Evolutionary conservation across 2,888 invertebrate species (phyloP).

Genomic region (Zootermopsis nevadensis): DNA sequence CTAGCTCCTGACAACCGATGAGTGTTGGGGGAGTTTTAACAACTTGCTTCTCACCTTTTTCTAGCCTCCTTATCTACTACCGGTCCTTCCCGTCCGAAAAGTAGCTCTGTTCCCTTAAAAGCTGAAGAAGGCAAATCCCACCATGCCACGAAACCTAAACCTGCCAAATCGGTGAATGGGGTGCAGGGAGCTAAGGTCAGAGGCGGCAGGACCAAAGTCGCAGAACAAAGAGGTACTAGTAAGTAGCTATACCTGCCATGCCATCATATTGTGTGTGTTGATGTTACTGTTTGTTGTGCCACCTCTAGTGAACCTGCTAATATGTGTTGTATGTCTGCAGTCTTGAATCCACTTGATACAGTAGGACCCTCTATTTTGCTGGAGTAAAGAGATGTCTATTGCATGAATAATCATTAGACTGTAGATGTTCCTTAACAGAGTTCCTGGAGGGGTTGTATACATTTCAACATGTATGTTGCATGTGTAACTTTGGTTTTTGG

Average conservation of each 20-base stretch:
- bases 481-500: too few relatives aligned
- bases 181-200: conserved; percentile 53
- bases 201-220: conserved; percentile 53
- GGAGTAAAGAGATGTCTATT: neutral
- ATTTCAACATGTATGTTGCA: too few relatives aligned
- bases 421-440: too few relatives aligned
- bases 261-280: neutral
- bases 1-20: neutral
- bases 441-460: too few relatives aligned
- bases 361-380: neutral
- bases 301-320: neutral
- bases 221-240: conserved; percentile 54
- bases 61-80: conserved; percentile 81
- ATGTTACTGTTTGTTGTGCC: neutral
- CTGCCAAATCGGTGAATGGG: conserved; percentile 54
- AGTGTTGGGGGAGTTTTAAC: conserved; percentile 23
- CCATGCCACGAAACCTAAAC: conserved; percentile 54
- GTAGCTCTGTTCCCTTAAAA: conserved; percentile 71
- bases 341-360: neutral
- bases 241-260: conserved; percentile 49
- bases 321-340: conserved; percentile 1
- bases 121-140: conserved; percentile 53
- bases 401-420: neutral
- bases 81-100: conserved; percentile 77
- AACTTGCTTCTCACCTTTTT: conserved; percentile 64